Evolutionary conservation across 1,140 invertebrate species (phyloP).

Genomic region (Pantala flavescens): DNA sequence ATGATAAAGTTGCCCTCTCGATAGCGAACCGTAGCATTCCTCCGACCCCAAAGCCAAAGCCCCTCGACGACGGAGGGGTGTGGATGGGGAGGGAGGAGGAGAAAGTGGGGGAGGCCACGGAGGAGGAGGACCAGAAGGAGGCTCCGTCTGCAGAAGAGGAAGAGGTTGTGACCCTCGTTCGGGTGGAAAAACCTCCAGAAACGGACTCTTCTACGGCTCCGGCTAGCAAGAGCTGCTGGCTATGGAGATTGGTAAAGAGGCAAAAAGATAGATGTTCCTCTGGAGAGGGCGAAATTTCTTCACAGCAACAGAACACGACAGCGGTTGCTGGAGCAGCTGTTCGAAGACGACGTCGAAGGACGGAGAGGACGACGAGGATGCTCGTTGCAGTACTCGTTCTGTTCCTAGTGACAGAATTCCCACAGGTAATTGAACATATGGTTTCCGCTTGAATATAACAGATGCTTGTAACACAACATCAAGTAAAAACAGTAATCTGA

Average conservation of each 20-base stretch:
- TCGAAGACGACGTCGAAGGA: slow-evolving; percentile 31
- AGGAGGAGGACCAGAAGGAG: background rate
- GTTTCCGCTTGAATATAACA: too few relatives aligned
- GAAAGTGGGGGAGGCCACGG: background rate
- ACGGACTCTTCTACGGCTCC: background rate
- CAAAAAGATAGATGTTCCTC: background rate
- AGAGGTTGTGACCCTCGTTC: background rate
- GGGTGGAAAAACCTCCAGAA: background rate
- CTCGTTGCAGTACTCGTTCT: slow-evolving; percentile 74
- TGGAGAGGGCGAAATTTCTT: slow-evolving; percentile 38
- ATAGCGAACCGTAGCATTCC: slow-evolving; percentile 25
- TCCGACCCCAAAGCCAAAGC: background rate
- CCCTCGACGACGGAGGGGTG: background rate
- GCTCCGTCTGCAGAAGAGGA: background rate
- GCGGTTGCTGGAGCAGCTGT: background rate
- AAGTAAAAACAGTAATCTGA: too few relatives aligned
- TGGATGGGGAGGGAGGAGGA: background rate
- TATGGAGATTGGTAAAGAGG: background rate
- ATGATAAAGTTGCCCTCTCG: slow-evolving; percentile 20
- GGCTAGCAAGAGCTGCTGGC: background rate
- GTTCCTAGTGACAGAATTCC: slow-evolving; percentile 79
- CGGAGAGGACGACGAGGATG: slow-evolving; percentile 82
- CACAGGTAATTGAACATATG: slow-evolving; percentile 41
- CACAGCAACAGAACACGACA: background rate
- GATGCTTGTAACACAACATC: too few relatives aligned